Percentiles rank a stretch among this genome's conserved stretches.
These are phyloP conservation scores for Sardinella longiceps DNA, from an alignment of 2,797 vertebrate species.

Conservation along the genomic window DNA sequence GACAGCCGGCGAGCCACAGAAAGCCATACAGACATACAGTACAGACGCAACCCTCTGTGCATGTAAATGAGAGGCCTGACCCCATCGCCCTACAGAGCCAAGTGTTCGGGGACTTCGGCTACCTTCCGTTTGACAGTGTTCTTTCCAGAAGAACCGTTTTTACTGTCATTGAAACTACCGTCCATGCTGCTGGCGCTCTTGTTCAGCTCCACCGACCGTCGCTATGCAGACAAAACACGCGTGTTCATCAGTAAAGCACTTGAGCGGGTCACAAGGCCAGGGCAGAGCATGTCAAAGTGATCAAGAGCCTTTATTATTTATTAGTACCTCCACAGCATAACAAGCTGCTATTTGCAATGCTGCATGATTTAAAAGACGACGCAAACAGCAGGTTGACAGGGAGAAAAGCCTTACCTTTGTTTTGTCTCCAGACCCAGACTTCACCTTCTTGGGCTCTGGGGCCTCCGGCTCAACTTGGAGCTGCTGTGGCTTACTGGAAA, in stretches of 20 bases:
- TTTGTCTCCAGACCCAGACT: neutral
- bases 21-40: neutral
- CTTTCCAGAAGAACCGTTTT: neutral
- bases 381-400: neutral
- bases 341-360: neutral
- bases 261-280: neutral
- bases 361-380: neutral
- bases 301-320: neutral
- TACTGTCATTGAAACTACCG: neutral
- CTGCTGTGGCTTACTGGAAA: neutral
- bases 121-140: neutral
- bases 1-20: neutral
- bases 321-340: neutral
- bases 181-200: constrained; percentile 9
- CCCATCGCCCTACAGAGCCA: neutral
- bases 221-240: neutral
- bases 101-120: neutral
- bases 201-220: neutral
- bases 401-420: neutral
- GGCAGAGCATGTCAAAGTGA: neutral
- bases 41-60: constrained; percentile 1
- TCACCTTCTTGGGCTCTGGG: neutral
- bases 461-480: neutral
- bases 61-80: neutral
- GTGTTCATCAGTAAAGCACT: neutral